Conservation (phyloP, 2,888 invertebrate species). For the Uropetala carovei region DNA sequence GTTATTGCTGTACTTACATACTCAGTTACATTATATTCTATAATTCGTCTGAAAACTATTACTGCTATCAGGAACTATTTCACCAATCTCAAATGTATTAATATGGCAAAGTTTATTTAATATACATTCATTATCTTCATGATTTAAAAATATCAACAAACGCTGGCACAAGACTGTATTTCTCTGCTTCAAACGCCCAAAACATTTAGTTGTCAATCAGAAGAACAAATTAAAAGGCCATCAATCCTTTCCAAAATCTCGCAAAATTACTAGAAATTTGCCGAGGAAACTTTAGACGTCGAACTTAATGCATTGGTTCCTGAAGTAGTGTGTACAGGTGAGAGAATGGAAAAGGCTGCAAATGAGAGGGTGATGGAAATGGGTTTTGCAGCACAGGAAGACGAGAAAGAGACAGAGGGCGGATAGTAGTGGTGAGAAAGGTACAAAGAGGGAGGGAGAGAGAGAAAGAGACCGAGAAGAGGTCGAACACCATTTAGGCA, state of each 20-base stretch:
- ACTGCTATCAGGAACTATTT: too few species aligned
- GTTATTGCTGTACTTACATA: too few species aligned
- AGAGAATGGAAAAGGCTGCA: not conserved
- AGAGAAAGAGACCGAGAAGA: not conserved
- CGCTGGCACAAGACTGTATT: too few species aligned
- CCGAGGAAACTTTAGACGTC: not conserved
- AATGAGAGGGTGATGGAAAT: not conserved
- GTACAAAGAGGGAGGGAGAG: not conserved
- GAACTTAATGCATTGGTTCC: conserved; percentile 28
- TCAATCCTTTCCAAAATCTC: not conserved
- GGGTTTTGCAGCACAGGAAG: conserved; percentile 40
- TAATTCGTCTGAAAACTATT: too few species aligned
- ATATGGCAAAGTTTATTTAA: too few species aligned
- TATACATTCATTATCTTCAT: too few species aligned
- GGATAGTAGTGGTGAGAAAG: not conserved
- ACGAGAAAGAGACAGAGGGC: not conserved
- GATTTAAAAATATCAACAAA: too few species aligned
- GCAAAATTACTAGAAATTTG: not conserved
- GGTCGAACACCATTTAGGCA: conserved; percentile 39
- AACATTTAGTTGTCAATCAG: not conserved
- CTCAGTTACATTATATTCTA: too few species aligned
- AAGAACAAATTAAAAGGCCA: not conserved
- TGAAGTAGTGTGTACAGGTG: not conserved
- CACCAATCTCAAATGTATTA: too few species aligned
- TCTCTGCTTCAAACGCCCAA: not conserved